A percentile compares a stretch with the other conserved stretches of the same genome.
Evolutionary conservation across 2,797 vertebrate genomes (phyloP).

Genomic region (Cynodonichthys magdalenae): DNA sequence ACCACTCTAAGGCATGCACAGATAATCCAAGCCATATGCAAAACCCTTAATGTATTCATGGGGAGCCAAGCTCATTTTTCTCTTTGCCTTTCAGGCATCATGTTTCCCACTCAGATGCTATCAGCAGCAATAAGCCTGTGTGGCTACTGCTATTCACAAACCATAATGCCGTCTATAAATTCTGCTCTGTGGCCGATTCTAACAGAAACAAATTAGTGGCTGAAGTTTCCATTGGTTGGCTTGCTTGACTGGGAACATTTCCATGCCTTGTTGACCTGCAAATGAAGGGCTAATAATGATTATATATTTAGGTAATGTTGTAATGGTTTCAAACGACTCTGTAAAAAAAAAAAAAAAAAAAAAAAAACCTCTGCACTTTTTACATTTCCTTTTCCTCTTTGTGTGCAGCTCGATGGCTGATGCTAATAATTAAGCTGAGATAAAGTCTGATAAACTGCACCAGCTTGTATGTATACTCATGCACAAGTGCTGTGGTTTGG

Average conservation of each 20-base stretch:
- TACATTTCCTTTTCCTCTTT: constrained; percentile 25
- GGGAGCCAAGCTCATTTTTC: constrained; percentile 43
- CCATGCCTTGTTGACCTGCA: constrained; percentile 21
- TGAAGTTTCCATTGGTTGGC: constrained; percentile 27
- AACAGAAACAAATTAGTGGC: constrained; percentile 50
- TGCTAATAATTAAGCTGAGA: constrained; percentile 47
- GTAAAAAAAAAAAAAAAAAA: constrained; percentile 31
- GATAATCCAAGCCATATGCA: constrained; percentile 2
- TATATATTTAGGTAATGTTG: constrained; percentile 27
- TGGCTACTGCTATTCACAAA: constrained; percentile 55
- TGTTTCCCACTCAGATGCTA: constrained; percentile 61
- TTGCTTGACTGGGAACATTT: constrained; percentile 17
- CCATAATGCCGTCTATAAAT: constrained; percentile 46
- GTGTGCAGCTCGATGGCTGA: constrained; percentile 32
- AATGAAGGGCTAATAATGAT: constrained; percentile 39
- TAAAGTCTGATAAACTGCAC: constrained; percentile 36
- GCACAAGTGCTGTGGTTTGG: constrained; percentile 1
- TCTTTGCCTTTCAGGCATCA: constrained; percentile 48
- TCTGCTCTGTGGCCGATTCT: constrained; percentile 36
- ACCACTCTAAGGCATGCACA: neutral
- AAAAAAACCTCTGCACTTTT: constrained; percentile 27
- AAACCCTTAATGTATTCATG: constrained; percentile 43
- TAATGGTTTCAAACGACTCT: constrained; percentile 37
- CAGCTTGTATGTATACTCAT: neutral
- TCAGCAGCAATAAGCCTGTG: constrained; percentile 51